Evolutionary conservation across 1,140 invertebrate species (phyloP), one percentile per base, ranked within the genome.

Genomic region (Aphaenogaster ashmeadi): DNA sequence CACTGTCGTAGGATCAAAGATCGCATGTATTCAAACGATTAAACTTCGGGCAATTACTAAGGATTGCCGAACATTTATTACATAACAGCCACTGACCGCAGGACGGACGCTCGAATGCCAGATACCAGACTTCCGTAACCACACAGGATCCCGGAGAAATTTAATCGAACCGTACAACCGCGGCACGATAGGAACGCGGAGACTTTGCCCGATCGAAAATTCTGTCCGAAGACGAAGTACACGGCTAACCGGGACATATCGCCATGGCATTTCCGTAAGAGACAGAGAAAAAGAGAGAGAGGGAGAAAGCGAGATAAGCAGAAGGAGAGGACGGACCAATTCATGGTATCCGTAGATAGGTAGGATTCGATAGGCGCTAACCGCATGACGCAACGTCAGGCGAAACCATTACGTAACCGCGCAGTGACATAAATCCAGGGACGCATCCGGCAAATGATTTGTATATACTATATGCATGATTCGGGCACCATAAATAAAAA

Each of bases 121-220:
- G 80, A 72, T 83, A 83, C 80, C 66, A 83, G 80, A 84, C 80
- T 84, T 84, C 80, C 69, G 80, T 84, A 60, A 84, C 80, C 80
- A 84, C 80, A 84, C 41, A 74, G 69, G 54, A 60, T 74, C 54
- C 67, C 80, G 11, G 80, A 33, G 80, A 84, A 84, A 84, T 84
- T 84, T 84, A 84, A 84, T 84, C 80, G 80, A 74, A 84, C 69
- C 41, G 80, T 62, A 84, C 80, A 47, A 84, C 80, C 80, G 27
- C 80, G 69, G 80, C 54, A 84, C 38, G 80, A 84, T 84, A 84
- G 69, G 80, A 84, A 84, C 54, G 69, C 44, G 41, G 69, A 84
- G 80, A 75, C 80, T 84, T 75, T 84, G n/a, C 56, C 13, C 80
- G 54, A 84, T 84, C 80, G 69, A 84, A 84, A 84, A 84, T 84